Percentiles rank a stretch among this genome's conserved stretches.
Evolutionary conservation across 2,888 invertebrate genomes (phyloP).

Genomic region (Auanema freiburgensis): DNA sequence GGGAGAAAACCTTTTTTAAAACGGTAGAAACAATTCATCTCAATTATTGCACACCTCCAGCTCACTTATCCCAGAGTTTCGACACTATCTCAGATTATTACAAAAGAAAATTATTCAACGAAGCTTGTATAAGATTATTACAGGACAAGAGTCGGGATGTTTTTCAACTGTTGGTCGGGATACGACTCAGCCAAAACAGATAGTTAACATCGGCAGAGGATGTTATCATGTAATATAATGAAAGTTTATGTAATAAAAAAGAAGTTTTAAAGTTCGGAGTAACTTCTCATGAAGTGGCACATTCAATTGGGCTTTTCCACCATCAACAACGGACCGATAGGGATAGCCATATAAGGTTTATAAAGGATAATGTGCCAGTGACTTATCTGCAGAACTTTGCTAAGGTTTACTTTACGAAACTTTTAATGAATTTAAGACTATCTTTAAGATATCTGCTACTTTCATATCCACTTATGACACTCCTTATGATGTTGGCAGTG

Average conservation of each 20-base stretch:
- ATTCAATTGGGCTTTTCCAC: slow-evolving; percentile 25
- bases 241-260: background rate
- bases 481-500: slow-evolving; percentile 24
- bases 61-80: too few relatives aligned
- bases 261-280: slow-evolving; percentile 18
- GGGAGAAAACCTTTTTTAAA: too few relatives aligned
- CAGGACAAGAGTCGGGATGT: slow-evolving; percentile 16
- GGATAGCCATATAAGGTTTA: slow-evolving; percentile 12
- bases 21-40: too few relatives aligned
- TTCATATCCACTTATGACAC: slow-evolving; percentile 15
- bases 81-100: too few relatives aligned
- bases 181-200: slow-evolving; percentile 10
- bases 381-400: slow-evolving; percentile 21
- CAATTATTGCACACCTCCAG: slow-evolving; percentile 2
- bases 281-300: slow-evolving; percentile 24
- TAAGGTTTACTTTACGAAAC: slow-evolving; percentile 9
- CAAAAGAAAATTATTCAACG: too few relatives aligned
- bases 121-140: too few relatives aligned
- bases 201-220: slow-evolving; percentile 17
- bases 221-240: slow-evolving; percentile 13
- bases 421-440: background rate
- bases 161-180: slow-evolving; percentile 20
- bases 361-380: slow-evolving; percentile 5
- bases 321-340: slow-evolving; percentile 21
- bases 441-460: background rate